Evolutionary conservation across 2,113 vertebrate species (phyloP).

Genomic region (Gyps fulvus): DNA sequence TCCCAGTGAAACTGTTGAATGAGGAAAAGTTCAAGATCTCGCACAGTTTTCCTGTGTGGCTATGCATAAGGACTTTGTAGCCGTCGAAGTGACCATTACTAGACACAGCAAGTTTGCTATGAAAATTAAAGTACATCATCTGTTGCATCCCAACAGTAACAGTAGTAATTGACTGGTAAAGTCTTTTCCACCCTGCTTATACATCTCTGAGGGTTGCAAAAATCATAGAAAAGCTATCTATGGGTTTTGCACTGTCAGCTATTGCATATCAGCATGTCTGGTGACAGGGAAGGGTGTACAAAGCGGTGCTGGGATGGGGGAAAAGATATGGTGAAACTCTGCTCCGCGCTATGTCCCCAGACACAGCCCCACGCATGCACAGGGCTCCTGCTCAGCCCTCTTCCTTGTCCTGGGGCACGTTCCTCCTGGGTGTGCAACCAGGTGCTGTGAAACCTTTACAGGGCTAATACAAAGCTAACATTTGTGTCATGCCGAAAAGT

Average conservation of each 20-base stretch:
- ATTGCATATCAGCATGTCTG: neutral
- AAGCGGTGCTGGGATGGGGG: neutral
- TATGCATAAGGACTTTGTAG: neutral
- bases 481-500: neutral
- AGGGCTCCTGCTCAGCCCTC: neutral
- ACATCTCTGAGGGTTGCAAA: neutral
- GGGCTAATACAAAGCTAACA: neutral
- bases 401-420: neutral
- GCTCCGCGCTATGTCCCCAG: rapidly evolving
- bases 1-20: neutral
- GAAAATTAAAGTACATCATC: neutral
- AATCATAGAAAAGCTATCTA: neutral
- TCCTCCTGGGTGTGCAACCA: neutral
- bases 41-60: neutral
- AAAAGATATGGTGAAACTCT: neutral
- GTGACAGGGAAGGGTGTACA: neutral
- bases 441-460: neutral
- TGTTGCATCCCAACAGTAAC: neutral
- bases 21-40: neutral
- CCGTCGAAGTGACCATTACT: neutral
- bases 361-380: rapidly evolving
- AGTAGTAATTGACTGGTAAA: neutral
- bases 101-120: neutral
- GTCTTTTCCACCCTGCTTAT: neutral
- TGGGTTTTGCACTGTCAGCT: neutral